phyloP scores from a whole-genome alignment of 2,888 invertebrate genomes.

The Eulithis prunata region DNA sequence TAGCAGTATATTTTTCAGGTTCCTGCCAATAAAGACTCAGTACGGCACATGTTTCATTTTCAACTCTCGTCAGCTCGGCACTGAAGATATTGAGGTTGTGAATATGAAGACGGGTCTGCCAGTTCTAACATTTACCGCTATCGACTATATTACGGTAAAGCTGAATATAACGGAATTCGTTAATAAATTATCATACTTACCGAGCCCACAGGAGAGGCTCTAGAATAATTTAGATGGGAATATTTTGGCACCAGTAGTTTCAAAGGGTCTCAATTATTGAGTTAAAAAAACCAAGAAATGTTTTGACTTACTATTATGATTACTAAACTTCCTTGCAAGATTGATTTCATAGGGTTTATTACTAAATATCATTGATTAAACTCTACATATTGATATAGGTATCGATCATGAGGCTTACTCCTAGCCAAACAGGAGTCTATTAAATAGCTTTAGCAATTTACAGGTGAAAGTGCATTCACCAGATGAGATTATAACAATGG shows the following conservation, averaged over 20 bases:
- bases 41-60: constrained; percentile 73
- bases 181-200: too few relatives aligned
- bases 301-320: too few relatives aligned
- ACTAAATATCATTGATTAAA: too few relatives aligned
- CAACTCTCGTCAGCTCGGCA: constrained; percentile 62
- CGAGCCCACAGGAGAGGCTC: too few relatives aligned
- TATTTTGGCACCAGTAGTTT: too few relatives aligned
- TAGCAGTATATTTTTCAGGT: constrained; percentile 49
- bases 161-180: too few relatives aligned
- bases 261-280: too few relatives aligned
- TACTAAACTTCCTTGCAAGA: too few relatives aligned
- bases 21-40: constrained; percentile 66
- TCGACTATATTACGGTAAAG: constrained; percentile 76
- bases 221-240: too few relatives aligned
- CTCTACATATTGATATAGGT: too few relatives aligned
- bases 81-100: constrained; percentile 55
- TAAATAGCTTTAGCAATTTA: neutral
- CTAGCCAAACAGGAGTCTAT: neutral
- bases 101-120: constrained; percentile 79
- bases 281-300: too few relatives aligned
- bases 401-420: neutral
- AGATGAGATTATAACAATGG: constrained; percentile 83
- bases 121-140: constrained; percentile 70
- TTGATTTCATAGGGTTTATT: too few relatives aligned
- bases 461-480: constrained; percentile 85